A percentile compares a stretch with the other conserved stretches of the same genome.
Conservation (phyloP, 2,797 vertebrate genomes). For the Melopsittacus undulatus region DNA sequence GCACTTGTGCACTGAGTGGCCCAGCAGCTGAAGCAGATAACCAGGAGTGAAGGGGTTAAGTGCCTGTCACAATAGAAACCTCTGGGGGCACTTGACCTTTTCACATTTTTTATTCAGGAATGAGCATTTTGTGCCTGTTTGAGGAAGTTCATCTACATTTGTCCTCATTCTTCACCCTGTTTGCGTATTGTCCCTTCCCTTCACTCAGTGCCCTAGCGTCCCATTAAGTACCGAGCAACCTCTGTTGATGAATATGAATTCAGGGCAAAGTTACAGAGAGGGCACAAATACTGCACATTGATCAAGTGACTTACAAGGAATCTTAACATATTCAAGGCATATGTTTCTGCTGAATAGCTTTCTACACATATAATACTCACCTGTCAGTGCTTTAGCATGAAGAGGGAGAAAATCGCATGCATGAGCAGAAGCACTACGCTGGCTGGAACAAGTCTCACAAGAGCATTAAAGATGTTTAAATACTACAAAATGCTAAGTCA, state of each 20-base stretch:
- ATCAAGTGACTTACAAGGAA: slow-evolving; percentile 42
- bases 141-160: slow-evolving; percentile 65
- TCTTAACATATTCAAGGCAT: slow-evolving; percentile 40
- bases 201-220: slow-evolving; percentile 15
- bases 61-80: slow-evolving; percentile 74
- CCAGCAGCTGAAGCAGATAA: slow-evolving; percentile 71
- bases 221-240: slow-evolving; percentile 54
- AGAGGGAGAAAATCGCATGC: not conserved
- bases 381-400: not conserved
- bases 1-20: slow-evolving; percentile 47
- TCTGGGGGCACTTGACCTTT: slow-evolving; percentile 73
- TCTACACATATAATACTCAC: slow-evolving; percentile 32
- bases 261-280: slow-evolving; percentile 50
- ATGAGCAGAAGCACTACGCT: not conserved
- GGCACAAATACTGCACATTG: slow-evolving; percentile 43
- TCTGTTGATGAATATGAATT: slow-evolving; percentile 65
- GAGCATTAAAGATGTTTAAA: not conserved
- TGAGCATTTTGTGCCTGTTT: slow-evolving; percentile 64
- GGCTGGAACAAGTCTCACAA: not conserved
- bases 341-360: slow-evolving; percentile 42
- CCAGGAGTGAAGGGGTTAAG: slow-evolving; percentile 72
- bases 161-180: slow-evolving; percentile 60
- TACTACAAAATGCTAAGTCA: not conserved
- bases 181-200: slow-evolving; percentile 54
- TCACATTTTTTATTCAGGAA: slow-evolving; percentile 69